Evolutionary conservation across 2,113 vertebrate species (phyloP).

Genomic region (Corvus hawaiiensis): DNA sequence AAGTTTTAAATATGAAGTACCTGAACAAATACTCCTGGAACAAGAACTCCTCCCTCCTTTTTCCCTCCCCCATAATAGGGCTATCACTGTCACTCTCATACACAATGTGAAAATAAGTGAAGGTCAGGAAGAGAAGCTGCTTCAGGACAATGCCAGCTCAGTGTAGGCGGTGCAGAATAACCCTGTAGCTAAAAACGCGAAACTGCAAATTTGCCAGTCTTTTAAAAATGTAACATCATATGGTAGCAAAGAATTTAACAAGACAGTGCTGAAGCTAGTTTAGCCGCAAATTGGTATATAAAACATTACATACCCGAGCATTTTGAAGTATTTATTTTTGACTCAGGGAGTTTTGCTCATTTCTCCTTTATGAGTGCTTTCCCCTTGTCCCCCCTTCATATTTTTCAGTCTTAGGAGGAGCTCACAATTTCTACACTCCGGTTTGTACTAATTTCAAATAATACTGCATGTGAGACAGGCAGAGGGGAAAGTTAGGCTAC

Average conservation of each 20-base stretch:
- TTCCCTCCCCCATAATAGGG: neutral
- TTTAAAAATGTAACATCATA: neutral
- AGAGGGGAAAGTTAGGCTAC: neutral
- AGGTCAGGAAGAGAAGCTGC: neutral
- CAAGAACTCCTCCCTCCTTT: neutral
- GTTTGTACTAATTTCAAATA: neutral
- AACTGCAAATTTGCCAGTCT: neutral
- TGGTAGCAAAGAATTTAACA: neutral
- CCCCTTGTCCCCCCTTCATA: neutral
- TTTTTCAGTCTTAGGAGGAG: neutral
- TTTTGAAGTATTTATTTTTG: neutral
- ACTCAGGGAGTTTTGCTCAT: neutral
- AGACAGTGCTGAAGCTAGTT: neutral
- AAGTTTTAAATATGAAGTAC: neutral
- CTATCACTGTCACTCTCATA: neutral
- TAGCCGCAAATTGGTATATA: neutral
- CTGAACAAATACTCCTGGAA: neutral
- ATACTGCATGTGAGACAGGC: neutral
- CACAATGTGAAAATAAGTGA: neutral
- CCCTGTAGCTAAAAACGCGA: neutral
- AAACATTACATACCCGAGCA: neutral
- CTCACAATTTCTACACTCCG: neutral
- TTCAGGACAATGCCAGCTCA: neutral
- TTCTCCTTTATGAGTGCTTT: neutral
- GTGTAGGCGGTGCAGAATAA: slow-evolving; percentile 32